phyloP scores from a whole-genome alignment of 2,113 vertebrate genomes.

The Mormyrus iriodes region DNA sequence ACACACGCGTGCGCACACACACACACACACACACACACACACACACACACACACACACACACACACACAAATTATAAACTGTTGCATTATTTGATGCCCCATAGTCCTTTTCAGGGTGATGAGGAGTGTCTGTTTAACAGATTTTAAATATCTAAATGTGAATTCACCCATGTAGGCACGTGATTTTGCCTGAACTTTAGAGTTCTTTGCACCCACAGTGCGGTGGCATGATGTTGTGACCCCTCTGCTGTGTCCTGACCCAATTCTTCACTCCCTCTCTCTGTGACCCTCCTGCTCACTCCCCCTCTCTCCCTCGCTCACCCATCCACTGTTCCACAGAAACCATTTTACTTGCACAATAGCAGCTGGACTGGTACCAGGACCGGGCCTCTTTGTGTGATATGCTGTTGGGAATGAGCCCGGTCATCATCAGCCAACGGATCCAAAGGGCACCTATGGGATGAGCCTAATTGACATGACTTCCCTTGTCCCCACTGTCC shows the following conservation, averaged over 20 bases:
- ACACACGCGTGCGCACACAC: not conserved
- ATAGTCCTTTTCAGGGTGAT: not conserved
- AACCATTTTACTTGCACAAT: not conserved
- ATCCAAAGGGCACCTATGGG: not conserved
- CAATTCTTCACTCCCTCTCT: not conserved
- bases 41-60: not conserved
- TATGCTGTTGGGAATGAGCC: not conserved
- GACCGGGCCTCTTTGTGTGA: not conserved
- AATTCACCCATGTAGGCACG: not conserved
- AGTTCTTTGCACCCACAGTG: not conserved
- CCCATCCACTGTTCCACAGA: not conserved
- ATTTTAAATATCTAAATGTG: not conserved
- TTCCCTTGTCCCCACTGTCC: not conserved
- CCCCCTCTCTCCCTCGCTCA: not conserved
- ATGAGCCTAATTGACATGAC: not conserved
- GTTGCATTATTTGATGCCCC: not conserved
- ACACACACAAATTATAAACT: not conserved
- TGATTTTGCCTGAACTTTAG: not conserved
- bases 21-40: no score
- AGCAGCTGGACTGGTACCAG: not conserved
- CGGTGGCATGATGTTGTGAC: not conserved
- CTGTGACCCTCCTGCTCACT: not conserved
- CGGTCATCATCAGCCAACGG: not conserved
- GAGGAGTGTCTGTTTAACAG: not conserved
- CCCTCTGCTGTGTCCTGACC: no score